Conservation (phyloP, 2,113 vertebrate species). For the Vulpes vulpes region DNA sequence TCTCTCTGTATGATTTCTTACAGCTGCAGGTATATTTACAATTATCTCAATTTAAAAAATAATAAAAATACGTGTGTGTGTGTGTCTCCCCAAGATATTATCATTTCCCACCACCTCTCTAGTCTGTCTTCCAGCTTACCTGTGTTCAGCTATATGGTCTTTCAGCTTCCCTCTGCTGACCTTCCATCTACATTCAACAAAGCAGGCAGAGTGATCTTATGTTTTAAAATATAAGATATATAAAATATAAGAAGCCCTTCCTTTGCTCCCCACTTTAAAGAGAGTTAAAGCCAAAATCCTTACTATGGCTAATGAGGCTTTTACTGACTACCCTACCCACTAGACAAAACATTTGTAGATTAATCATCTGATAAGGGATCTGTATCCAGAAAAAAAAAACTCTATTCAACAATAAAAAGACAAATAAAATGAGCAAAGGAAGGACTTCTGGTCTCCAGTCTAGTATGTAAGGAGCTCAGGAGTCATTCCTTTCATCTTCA, state of each 20-base stretch:
- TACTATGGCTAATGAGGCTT: background rate
- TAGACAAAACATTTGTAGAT: background rate
- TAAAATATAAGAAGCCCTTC: too few species aligned
- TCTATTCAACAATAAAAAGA: conserved; percentile 37
- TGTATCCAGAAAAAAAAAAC: background rate
- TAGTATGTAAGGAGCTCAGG: background rate
- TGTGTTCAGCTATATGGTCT: background rate
- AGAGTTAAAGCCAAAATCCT: background rate
- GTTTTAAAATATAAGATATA: background rate
- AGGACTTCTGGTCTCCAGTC: background rate
- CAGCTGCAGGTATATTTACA: background rate
- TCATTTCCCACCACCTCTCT: background rate
- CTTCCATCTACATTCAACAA: background rate
- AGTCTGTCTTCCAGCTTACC: background rate
- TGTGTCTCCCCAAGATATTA: background rate
- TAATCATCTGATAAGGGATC: background rate
- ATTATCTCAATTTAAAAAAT: conserved; percentile 28
- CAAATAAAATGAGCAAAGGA: conserved; percentile 27
- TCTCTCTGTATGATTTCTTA: background rate
- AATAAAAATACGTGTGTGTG: background rate
- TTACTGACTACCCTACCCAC: background rate
- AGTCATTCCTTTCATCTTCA: background rate
- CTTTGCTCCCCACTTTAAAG: background rate
- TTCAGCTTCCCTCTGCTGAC: background rate
- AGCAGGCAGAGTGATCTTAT: background rate